These are phyloP conservation scores for Phainopepla nitens DNA, from an alignment of 2,113 vertebrate genomes.

Conservation along the genomic window DNA sequence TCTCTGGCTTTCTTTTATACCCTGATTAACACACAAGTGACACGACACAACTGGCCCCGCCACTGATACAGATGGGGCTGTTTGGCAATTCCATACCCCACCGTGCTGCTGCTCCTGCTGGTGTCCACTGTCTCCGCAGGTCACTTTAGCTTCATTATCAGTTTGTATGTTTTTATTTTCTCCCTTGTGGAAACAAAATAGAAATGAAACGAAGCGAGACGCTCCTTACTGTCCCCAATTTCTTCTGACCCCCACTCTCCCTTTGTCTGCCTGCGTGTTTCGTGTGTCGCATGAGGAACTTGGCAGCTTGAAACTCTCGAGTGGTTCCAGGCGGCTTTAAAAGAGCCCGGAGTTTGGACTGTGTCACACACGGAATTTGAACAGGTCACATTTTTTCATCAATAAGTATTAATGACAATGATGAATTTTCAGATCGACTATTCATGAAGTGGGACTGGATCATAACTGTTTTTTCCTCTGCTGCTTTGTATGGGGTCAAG, in stretches of 20 bases:
- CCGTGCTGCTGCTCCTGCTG: neutral
- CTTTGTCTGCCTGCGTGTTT: neutral
- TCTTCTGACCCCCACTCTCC: neutral
- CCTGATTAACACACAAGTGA: slow-evolving; percentile 74
- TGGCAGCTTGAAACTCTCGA: neutral
- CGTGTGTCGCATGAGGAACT: neutral
- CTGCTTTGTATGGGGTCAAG: slow-evolving; percentile 61
- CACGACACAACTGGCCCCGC: neutral
- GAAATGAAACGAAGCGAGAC: neutral
- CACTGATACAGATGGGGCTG: neutral
- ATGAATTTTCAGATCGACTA: neutral
- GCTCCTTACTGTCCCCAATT: neutral
- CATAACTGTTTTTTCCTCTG: slow-evolving; percentile 11
- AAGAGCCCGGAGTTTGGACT: neutral
- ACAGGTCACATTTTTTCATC: neutral
- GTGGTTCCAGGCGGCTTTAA: neutral
- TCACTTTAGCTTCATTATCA: slow-evolving; percentile 27
- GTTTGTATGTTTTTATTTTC: neutral
- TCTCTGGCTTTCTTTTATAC: slow-evolving; percentile 94
- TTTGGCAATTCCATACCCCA: neutral
- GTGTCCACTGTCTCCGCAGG: neutral
- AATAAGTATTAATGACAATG: neutral
- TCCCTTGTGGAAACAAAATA: neutral
- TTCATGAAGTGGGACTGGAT: neutral
- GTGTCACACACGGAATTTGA: neutral